These are phyloP conservation scores for Ctena decussata DNA, from an alignment of 2,888 invertebrate species.

Conservation along the genomic window DNA sequence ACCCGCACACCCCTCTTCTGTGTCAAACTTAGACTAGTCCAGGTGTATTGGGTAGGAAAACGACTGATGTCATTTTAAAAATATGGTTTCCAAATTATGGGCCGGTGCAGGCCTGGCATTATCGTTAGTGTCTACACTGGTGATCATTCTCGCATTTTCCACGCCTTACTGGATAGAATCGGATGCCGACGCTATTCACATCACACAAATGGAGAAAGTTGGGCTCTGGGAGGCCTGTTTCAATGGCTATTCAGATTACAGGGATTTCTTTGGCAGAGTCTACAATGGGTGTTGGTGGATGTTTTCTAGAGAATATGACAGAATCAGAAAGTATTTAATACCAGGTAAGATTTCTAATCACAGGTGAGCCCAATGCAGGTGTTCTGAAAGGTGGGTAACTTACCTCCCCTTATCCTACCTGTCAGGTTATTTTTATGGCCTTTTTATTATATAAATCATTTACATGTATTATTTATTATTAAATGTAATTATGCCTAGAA, in stretches of 20 bases:
- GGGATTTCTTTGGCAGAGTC: constrained; percentile 93
- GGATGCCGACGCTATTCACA: constrained; percentile 8
- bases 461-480: no score
- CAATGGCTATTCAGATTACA: constrained; percentile 93
- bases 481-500: no score
- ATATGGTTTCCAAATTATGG: background rate
- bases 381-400: background rate
- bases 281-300: constrained; percentile 99
- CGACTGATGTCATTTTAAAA: constrained; percentile 8
- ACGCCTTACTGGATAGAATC: constrained; percentile 61
- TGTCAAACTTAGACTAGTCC: background rate
- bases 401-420: no score
- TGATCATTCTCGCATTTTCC: constrained; percentile 45
- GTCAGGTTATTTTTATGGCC: background rate
- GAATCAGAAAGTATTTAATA: constrained; percentile 94
- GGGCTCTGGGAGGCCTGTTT: constrained; percentile 98
- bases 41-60: background rate
- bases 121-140: constrained; percentile 7
- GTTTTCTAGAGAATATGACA: constrained; percentile 98
- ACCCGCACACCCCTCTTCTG: no score
- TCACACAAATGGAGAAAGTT: constrained; percentile 92
- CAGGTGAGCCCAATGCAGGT: background rate
- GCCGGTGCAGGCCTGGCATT: constrained; percentile 16
- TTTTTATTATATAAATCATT: no score
- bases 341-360: constrained; percentile 90